Percentiles rank a stretch among this genome's conserved stretches.
Evolutionary conservation across 2,888 invertebrate species (phyloP).

Genomic region (Bombyx huttoni): DNA sequence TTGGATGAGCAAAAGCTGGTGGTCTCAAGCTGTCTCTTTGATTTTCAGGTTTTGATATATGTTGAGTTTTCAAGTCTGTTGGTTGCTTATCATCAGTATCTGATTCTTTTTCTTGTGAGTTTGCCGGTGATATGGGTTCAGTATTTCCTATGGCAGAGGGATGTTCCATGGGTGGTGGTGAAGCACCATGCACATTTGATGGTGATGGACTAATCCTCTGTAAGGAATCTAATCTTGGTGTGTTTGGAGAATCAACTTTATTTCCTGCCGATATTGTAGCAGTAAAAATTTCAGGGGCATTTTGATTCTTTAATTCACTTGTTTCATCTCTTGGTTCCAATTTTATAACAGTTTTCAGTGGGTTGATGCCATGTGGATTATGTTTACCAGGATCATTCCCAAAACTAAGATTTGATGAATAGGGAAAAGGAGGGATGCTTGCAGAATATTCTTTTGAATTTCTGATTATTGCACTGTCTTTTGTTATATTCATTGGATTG

Average conservation of each 20-base stretch:
- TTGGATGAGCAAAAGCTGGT: conserved; percentile 45
- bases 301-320: conserved; percentile 56
- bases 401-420: conserved; percentile 52
- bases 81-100: conserved; percentile 60
- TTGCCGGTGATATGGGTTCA: conserved; percentile 60
- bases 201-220: conserved; percentile 64
- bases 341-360: conserved; percentile 64
- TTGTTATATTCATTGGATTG: conserved; percentile 55
- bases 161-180: conserved; percentile 60
- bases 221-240: conserved; percentile 48
- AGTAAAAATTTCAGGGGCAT: conserved; percentile 63
- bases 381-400: conserved; percentile 55
- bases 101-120: conserved; percentile 56
- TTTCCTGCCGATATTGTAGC: conserved; percentile 56
- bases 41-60: conserved; percentile 41
- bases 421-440: conserved; percentile 52
- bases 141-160: conserved; percentile 39
- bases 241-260: conserved; percentile 58
- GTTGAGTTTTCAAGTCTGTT: conserved; percentile 58
- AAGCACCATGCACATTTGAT: conserved; percentile 45
- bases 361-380: conserved; percentile 47
- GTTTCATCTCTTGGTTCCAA: conserved; percentile 65
- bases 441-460: conserved; percentile 54
- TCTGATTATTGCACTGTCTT: conserved; percentile 56
- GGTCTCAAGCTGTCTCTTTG: conserved; percentile 35